Base-by-base conservation (phyloP, 2,797 vertebrate species). In the Petrocephalus sullivani region DNA sequence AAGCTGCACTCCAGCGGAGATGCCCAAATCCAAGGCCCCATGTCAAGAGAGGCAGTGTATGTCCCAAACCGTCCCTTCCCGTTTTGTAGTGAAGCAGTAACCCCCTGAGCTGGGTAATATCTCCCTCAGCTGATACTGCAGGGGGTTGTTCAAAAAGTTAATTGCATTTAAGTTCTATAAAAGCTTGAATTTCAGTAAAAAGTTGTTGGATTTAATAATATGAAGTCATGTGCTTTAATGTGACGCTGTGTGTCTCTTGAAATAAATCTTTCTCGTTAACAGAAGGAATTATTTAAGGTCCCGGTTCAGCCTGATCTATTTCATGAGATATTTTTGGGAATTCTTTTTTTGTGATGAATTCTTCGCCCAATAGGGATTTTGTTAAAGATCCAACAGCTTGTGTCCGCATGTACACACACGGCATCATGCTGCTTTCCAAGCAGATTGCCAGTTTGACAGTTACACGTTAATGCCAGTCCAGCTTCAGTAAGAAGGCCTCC, bases 31-130 rank as follows among this genome's bases (percentile, higher is more conserved):
- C 87, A 96, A 94, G 85, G 96, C 93, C 91, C 92, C 95, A 87
- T 99, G 98, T 93, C 95, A 12, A 0, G 92, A 93, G 49, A 92
- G 92, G 93, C 95, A 97, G 90, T 99, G 98, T 99, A 94, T 96
- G 98, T 90, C 49, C 23, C 1, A 6, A 23, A 37, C 12, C 33
- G 14, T 1, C 14, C 75, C 7, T 19, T 14, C 41, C 37, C 16
- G 6, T 41, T n/a, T 49, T 81, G 75, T 37, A 19, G 75, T 46
- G 33, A 78, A 19, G 16, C 71, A 46, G 37, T 81, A 49, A 46
- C 6, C 71, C 37, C 33, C 37, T 14, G 14, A 7, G 37, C 37
- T 78, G 71, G 33, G 28, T 37, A 78, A 78, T 78, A 41, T 46
- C 71, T 78, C 16, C 12, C 71, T 41, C 46, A 46, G 6, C 14